Evolutionary conservation across 1,140 invertebrate genomes (phyloP), one percentile per base, ranked within the genome.

Genomic region (Colletes latitarsis): DNA sequence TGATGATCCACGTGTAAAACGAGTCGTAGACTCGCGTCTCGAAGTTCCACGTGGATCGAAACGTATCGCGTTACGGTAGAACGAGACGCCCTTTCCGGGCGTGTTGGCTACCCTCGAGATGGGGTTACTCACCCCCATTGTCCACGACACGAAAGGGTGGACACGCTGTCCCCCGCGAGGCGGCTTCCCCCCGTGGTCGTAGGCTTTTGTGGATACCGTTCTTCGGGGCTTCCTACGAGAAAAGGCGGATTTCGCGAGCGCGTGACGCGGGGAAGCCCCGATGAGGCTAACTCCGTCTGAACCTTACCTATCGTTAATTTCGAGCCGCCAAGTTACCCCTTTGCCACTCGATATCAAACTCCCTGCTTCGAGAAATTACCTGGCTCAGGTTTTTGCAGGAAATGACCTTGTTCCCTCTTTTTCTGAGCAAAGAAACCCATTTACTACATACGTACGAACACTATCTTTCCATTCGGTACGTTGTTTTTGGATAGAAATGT

Each of bases 161-260:
- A 63, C 49, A 63, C 46, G 43, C 49, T 12, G 41, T n/a, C 39
- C 1, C 15, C 15, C 55, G 67, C 52, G 55, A 69, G 8, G 6
- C 17, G 82, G 69, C 39, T 71, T 83, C 67, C 77, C 70, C 58
- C 67, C 60, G 39, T 15, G 15, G 21, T 57, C 66, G 75, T 52
- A 21, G 43, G 49, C 69, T 10, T 78, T 63, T 72, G 69, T 72
- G 69, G 46, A 78, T 72, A 78, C 41, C 30, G 46, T 55, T 71
- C 66, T 49, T 67, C 21, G 84, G 77, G 84, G 82, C 82, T 85
- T 83, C 84, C 30, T 46, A 21, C 52, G 73, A 70, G 77, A 84
- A 70, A 74, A 77, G 78, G 4, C 60, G 73, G 70, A 77, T 81
- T 74, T 84, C n/a, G 53, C 73, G 81, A 77, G n/a, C 78, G 72